phyloP scores from a whole-genome alignment of 2,888 invertebrate genomes.

The Caenorhabditis zanzibari region DNA sequence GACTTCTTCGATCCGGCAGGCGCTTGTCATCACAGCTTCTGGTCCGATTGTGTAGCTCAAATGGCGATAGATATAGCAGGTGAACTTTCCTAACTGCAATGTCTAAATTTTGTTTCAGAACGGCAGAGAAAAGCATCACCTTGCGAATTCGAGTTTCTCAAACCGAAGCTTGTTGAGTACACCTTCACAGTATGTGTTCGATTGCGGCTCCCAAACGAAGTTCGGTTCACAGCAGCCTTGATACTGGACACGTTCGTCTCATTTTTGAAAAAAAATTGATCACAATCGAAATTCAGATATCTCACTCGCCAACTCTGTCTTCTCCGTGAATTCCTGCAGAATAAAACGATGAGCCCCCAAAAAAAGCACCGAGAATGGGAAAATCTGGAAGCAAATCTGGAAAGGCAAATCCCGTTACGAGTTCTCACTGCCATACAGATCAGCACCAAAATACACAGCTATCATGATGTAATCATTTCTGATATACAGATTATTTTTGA shows the following conservation, averaged over 20 bases:
- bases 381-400: slow-evolving; percentile 75
- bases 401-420: slow-evolving; percentile 84
- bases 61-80: slow-evolving; percentile 61
- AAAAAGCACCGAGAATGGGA: slow-evolving; percentile 74
- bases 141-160: slow-evolving; percentile 72
- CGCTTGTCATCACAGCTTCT: slow-evolving; percentile 55
- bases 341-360: slow-evolving; percentile 37
- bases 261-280: background rate
- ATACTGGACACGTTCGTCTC: slow-evolving; percentile 44
- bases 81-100: too few relatives aligned
- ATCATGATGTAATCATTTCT: slow-evolving; percentile 84
- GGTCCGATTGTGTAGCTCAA: slow-evolving; percentile 68
- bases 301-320: slow-evolving; percentile 68
- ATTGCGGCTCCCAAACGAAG: slow-evolving; percentile 79
- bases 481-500: slow-evolving; percentile 1
- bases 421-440: slow-evolving; percentile 84
- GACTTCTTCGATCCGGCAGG: slow-evolving; percentile 51
- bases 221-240: slow-evolving; percentile 77
- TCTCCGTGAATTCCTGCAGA: slow-evolving; percentile 65
- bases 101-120: slow-evolving; percentile 18
- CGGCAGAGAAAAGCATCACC: slow-evolving; percentile 7
- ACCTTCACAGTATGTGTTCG: slow-evolving; percentile 81
- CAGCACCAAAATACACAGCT: slow-evolving; percentile 84
- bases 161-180: slow-evolving; percentile 74
- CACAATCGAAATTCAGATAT: slow-evolving; percentile 56